Conservation (phyloP, 2,113 vertebrate genomes). For the Strix aluco region DNA sequence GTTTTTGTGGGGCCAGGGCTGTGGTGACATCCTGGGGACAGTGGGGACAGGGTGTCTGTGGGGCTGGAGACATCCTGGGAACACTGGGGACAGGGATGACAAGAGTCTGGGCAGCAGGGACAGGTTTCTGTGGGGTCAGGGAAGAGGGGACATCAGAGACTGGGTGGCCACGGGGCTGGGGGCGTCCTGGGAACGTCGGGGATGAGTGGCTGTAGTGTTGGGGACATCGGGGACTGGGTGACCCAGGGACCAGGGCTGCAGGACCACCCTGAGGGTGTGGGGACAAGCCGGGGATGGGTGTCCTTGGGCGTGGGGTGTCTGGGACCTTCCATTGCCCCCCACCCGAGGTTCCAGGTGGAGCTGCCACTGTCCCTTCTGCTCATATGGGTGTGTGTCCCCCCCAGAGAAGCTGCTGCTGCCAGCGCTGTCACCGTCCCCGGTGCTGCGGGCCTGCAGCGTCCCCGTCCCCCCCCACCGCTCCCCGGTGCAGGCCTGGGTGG, state of each 20-base stretch:
- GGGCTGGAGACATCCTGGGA: background rate
- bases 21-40: too few relatives aligned
- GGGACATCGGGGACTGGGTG: background rate
- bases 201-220: too few relatives aligned
- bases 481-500: slow-evolving; percentile 82
- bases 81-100: background rate
- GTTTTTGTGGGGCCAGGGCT: too few relatives aligned
- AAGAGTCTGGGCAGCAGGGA: background rate
- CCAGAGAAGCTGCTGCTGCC: background rate
- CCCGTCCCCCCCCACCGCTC: slow-evolving; percentile 70
- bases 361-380: background rate
- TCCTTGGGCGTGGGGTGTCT: background rate
- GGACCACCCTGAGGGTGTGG: background rate
- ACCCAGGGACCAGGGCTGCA: too few relatives aligned
- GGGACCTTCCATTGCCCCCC: too few relatives aligned
- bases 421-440: slow-evolving; percentile 45
- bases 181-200: background rate
- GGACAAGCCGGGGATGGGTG: background rate
- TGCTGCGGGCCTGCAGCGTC: slow-evolving; percentile 77
- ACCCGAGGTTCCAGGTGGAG: background rate
- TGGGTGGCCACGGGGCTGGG: background rate
- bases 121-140: background rate
- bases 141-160: background rate
- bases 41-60: background rate
- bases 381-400: too few relatives aligned